Percentiles rank a stretch among this genome's conserved stretches.
Evolutionary conservation across 2,113 vertebrate genomes (phyloP).

Genomic region (Zapus hudsonius): DNA sequence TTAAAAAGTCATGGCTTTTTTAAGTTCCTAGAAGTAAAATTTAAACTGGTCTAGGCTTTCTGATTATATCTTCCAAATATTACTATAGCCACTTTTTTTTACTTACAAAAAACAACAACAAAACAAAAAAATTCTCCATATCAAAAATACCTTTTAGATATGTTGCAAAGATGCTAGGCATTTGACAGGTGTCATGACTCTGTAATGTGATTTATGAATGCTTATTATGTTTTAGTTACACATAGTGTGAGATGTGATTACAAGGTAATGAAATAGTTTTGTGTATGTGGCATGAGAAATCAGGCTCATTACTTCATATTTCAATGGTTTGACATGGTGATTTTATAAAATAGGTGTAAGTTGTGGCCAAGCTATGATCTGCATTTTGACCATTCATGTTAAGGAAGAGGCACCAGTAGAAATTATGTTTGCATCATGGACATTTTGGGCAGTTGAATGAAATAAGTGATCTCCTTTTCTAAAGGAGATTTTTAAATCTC

Average conservation of each 20-base stretch:
- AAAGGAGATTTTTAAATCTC: background rate
- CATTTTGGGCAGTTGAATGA: background rate
- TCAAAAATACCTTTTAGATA: background rate
- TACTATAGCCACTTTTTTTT: background rate
- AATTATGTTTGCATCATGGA: background rate
- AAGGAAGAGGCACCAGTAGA: background rate
- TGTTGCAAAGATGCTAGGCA: slow-evolving; percentile 47
- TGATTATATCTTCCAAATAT: background rate
- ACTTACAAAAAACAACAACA: background rate
- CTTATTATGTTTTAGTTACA: slow-evolving; percentile 51
- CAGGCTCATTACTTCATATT: slow-evolving; percentile 49
- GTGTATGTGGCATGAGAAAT: slow-evolving; percentile 53
- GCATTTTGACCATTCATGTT: background rate
- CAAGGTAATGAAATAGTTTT: slow-evolving; percentile 63
- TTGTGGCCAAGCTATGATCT: background rate
- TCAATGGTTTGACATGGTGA: slow-evolving; percentile 14
- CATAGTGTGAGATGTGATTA: slow-evolving; percentile 52
- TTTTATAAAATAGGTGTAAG: slow-evolving; percentile 34
- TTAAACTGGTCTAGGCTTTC: background rate
- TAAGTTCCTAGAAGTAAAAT: background rate
- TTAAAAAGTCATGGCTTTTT: slow-evolving; percentile 22
- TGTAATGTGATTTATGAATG: slow-evolving; percentile 68
- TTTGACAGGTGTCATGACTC: background rate
- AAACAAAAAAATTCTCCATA: background rate
- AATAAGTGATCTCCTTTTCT: background rate